phyloP scores from a whole-genome alignment of 1,140 invertebrate species.

The Anastatus disparis region DNA sequence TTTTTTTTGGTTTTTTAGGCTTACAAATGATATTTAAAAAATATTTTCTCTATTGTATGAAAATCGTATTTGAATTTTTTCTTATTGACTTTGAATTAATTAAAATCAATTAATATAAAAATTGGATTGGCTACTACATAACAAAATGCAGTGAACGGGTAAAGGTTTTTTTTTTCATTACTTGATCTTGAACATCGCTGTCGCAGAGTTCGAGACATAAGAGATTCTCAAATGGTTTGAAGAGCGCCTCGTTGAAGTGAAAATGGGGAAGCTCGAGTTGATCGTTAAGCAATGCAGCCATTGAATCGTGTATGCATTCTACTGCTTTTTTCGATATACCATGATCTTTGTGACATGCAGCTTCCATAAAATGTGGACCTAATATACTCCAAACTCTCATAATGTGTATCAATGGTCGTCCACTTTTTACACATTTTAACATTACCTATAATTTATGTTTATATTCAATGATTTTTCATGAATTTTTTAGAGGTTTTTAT shows the following conservation, averaged over 20 bases:
- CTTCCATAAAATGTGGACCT: slow-evolving; percentile 92
- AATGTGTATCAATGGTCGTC: slow-evolving; percentile 87
- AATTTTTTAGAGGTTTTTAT: too few species aligned
- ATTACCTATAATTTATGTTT: slow-evolving; percentile 68
- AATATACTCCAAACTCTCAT: slow-evolving; percentile 91
- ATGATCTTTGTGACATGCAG: slow-evolving; percentile 89
- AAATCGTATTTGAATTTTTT: too few species aligned
- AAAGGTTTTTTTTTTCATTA: too few species aligned
- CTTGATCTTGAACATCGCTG: slow-evolving; percentile 88
- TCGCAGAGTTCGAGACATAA: slow-evolving; percentile 92
- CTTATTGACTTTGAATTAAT: too few species aligned
- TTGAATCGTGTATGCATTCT: slow-evolving; percentile 92
- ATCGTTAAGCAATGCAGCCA: slow-evolving; percentile 87
- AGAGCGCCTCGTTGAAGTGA: slow-evolving; percentile 93
- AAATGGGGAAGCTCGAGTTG: slow-evolving; percentile 91
- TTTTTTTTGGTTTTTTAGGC: too few species aligned
- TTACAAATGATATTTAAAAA: too few species aligned
- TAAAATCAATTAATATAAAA: neutral
- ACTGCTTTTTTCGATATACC: slow-evolving; percentile 91
- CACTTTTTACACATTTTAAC: slow-evolving; percentile 85
- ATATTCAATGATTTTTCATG: too few species aligned
- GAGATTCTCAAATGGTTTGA: slow-evolving; percentile 95
- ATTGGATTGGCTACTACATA: neutral
- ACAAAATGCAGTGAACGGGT: too few species aligned
- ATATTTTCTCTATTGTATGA: too few species aligned